A percentile compares a stretch with the other conserved stretches of the same genome.
These are phyloP conservation scores for Bradypodion pumilum DNA, from an alignment of 2,797 vertebrate species.

Conservation along the genomic window DNA sequence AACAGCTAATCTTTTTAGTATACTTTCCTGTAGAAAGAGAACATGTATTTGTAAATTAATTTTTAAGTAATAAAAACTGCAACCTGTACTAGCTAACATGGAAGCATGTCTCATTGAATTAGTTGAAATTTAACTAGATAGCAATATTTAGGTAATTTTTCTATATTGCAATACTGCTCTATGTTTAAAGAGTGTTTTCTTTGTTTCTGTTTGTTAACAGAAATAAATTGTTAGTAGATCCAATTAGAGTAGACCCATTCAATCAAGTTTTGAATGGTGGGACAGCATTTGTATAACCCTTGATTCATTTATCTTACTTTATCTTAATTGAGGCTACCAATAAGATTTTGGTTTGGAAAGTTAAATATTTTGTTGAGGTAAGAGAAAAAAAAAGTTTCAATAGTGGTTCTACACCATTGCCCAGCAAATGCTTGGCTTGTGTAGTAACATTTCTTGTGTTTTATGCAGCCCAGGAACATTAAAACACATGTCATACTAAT, in stretches of 20 bases:
- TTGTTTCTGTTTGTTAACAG: background rate
- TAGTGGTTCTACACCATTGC: background rate
- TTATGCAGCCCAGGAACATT: background rate
- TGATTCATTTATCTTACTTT: too few relatives aligned
- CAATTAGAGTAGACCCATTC: too few relatives aligned
- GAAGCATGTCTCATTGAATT: background rate
- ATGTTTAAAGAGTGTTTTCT: too few relatives aligned
- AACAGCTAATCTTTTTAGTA: background rate
- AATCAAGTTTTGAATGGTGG: too few relatives aligned
- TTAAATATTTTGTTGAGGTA: background rate
- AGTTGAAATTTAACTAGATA: background rate
- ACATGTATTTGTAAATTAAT: fast-evolving
- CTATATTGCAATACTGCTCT: background rate
- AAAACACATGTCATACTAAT: background rate
- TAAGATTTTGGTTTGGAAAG: too few relatives aligned
- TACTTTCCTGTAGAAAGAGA: too few relatives aligned
- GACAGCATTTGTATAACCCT: background rate
- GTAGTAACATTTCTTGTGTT: background rate
- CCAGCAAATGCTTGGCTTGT: background rate
- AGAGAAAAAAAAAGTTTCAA: background rate
- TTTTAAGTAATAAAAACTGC: background rate
- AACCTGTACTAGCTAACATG: background rate
- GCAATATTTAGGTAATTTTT: background rate
- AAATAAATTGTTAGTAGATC: too few relatives aligned
- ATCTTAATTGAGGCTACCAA: too few relatives aligned